These are phyloP conservation scores for Gambusia holbrooki DNA, from an alignment of 2,113 vertebrate species.

Conservation along the genomic window DNA sequence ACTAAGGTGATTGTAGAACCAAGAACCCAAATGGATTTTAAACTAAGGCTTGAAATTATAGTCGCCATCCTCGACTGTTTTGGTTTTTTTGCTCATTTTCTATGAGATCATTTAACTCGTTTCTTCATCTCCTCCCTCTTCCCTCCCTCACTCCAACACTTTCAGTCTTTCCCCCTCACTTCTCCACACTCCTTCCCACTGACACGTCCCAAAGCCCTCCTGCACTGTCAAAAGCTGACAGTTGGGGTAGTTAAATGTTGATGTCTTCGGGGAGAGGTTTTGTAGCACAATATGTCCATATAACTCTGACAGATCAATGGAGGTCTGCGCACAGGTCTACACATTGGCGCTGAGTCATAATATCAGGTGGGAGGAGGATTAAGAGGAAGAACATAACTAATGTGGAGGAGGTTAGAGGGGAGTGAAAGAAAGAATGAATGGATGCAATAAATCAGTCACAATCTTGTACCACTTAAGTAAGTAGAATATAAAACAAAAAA, in stretches of 20 bases:
- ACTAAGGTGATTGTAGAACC: slow-evolving; percentile 10
- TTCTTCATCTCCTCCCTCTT: neutral
- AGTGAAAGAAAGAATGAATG: slow-evolving; percentile 32
- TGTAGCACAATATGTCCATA: slow-evolving; percentile 39
- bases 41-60: neutral
- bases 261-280: slow-evolving; percentile 20
- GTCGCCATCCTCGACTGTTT: neutral
- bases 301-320: slow-evolving; percentile 56
- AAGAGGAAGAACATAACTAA: slow-evolving; percentile 1
- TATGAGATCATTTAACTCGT: neutral
- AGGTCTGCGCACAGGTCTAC: slow-evolving; percentile 9
- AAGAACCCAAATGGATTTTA: slow-evolving; percentile 8
- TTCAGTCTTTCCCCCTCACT: slow-evolving; percentile 8
- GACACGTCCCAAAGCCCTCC: slow-evolving; percentile 6
- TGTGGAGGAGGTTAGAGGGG: slow-evolving; percentile 20
- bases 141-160: slow-evolving; percentile 59
- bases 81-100: too few relatives aligned
- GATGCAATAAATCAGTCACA: slow-evolving; percentile 13
- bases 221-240: slow-evolving; percentile 14
- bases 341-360: slow-evolving; percentile 59
- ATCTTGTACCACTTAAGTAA: slow-evolving; percentile 8
- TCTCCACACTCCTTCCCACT: slow-evolving; percentile 19
- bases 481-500: neutral
- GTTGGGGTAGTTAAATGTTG: slow-evolving; percentile 12
- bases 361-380: neutral